Evolutionary conservation across 92 coral and sea anemone species (phyloP).

Genomic region (Umimayanthus chanpuru): DNA sequence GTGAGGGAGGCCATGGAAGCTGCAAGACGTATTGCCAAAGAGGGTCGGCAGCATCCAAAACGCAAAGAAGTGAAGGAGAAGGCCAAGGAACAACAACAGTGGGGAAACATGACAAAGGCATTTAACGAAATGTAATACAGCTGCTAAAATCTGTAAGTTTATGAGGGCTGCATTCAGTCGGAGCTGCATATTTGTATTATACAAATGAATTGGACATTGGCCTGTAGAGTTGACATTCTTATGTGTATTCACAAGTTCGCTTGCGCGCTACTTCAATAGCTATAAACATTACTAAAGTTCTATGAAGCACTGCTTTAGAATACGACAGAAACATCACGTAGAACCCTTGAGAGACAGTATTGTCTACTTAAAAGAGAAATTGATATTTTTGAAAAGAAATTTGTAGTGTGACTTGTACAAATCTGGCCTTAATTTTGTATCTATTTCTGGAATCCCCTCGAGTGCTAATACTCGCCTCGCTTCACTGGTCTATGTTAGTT

Average conservation of each 20-base stretch:
- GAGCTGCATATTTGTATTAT: not conserved
- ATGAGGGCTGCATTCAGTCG: not conserved
- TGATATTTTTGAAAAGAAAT: constrained; percentile 63
- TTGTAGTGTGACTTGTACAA: constrained; percentile 42
- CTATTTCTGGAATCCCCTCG: not conserved
- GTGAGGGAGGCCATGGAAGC: constrained; percentile 36
- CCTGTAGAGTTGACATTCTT: constrained; percentile 1
- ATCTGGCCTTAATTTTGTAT: not conserved
- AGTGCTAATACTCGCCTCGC: not conserved
- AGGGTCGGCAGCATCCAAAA: not conserved
- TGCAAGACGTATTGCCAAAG: constrained; percentile 29
- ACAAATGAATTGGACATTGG: constrained; percentile 21
- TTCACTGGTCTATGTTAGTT: not conserved
- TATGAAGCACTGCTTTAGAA: not conserved
- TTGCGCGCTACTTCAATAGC: not conserved
- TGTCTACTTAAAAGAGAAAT: constrained; percentile 28
- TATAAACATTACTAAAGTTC: not conserved
- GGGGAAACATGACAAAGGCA: not conserved
- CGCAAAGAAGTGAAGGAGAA: constrained; percentile 45
- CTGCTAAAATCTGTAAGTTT: not conserved
- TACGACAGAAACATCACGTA: not conserved
- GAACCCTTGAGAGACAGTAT: not conserved
- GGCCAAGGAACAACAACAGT: not conserved
- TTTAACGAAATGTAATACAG: not conserved
- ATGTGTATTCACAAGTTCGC: constrained; percentile 15